Percentiles rank a stretch among this genome's conserved stretches.
Conservation (phyloP, 92 coral and sea anemone genomes). For the Isaurus tuberculatus region DNA sequence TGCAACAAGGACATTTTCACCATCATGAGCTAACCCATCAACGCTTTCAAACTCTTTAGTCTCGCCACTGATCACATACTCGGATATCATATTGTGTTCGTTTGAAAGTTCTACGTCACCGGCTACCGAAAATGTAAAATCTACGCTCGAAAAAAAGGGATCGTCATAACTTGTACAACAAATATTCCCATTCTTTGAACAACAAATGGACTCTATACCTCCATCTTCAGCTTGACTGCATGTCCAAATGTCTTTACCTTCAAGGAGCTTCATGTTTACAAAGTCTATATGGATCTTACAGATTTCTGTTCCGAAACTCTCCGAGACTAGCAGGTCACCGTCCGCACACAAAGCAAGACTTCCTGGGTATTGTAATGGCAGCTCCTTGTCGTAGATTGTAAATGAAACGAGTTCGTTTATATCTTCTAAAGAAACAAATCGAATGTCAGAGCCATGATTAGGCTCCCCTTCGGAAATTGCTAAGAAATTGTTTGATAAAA, state of each 20-base stretch:
- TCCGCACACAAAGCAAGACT: neutral
- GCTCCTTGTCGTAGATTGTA: neutral
- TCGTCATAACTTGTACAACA: neutral
- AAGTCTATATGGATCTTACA: conserved; percentile 22
- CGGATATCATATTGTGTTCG: conserved; percentile 38
- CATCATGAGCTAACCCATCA: conserved; percentile 56
- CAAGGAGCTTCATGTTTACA: conserved; percentile 35
- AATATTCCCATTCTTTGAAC: conserved; percentile 23
- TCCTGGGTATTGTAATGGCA: conserved; percentile 5
- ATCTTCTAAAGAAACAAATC: conserved; percentile 20
- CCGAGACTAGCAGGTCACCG: neutral
- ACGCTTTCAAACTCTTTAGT: conserved; percentile 1
- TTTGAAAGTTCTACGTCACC: conserved; percentile 42
- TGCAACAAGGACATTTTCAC: conserved; percentile 56
- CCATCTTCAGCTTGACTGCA: conserved; percentile 4
- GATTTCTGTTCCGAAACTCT: neutral
- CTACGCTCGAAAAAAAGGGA: neutral
- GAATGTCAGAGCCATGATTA: conserved; percentile 33
- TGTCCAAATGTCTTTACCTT: conserved; percentile 25
- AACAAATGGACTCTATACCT: neutral
- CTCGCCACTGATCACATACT: conserved; percentile 53
- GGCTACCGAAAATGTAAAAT: conserved; percentile 14
- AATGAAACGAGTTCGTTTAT: neutral
- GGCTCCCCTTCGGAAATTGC: conserved; percentile 42
- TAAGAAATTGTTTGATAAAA: conserved; percentile 39